Base-by-base conservation (phyloP, 1,140 invertebrate genomes). In the Daktulosphaira vitifoliae region DNA sequence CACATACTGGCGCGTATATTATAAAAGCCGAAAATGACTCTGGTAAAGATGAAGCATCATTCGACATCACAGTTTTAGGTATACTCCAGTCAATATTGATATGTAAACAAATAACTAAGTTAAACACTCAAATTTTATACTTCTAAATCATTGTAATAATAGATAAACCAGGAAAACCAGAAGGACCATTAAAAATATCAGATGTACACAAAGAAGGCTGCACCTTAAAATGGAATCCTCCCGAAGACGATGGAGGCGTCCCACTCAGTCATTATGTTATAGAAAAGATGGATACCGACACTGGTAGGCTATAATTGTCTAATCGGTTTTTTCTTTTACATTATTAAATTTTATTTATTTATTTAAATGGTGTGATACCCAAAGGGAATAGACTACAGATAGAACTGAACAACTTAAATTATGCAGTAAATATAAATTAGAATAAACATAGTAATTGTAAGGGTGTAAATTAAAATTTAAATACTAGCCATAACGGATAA, bases 121-220 rank as follows among this genome's bases (percentile, higher is more conserved):
- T 33, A 11, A 33, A 33, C 29, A 6, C 5, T 33, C 5, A 33
- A 33, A 33, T 33, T 33, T 33, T 33, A 33, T 33, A 11, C 29
- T 33, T 33, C n/a, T 39, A 18, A 39, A 56, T 38, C 29, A 23
- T 33, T 59, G 11, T 33, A 3, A n/a, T 42, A 67, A 42, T 68
- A 73, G 90, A 92, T 70, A 89, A 89, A 72, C 95, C 95, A 16
- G 82, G 83, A 18, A 85, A 87, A 74, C 95, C 95, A 23, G 88
- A 94, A 76, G 94, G 93, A 65, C 94, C 94, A 1, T 77, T 98
- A 3, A 89, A 91, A 75, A 85, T 92, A 16, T 84, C 85, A 5
- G 92, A 97, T 75, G 82, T 98, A 2, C 92, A 92, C 74, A 90
- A 92, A 72, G 93, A 98, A 74, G 91, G 92, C 16, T 95, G 90